Evolutionary conservation across 2,113 vertebrate genomes (phyloP).

Genomic region (Pseudonaja textilis): DNA sequence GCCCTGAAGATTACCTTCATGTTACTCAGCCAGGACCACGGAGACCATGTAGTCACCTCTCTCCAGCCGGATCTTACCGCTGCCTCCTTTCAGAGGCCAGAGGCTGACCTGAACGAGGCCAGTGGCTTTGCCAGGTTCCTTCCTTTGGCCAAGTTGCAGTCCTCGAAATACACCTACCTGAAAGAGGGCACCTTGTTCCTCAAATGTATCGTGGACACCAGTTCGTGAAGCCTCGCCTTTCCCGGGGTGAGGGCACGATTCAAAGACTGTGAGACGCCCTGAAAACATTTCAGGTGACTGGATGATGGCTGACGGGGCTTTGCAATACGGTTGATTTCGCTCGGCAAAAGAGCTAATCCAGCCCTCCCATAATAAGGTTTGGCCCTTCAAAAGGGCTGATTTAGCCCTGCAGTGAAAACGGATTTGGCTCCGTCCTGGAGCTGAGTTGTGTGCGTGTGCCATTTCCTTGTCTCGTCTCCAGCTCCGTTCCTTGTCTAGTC

Average conservation of each 20-base stretch:
- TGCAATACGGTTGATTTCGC: not conserved
- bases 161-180: conserved; percentile 68
- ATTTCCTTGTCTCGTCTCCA: not conserved
- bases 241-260: not conserved
- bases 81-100: conserved; percentile 75
- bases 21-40: conserved; percentile 78
- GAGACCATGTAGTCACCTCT: conserved; percentile 72
- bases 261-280: not conserved
- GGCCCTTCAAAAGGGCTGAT: not conserved
- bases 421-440: not conserved
- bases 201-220: conserved; percentile 74
- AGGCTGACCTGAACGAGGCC: conserved; percentile 76
- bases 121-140: conserved; percentile 79
- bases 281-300: not conserved
- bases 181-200: conserved; percentile 81
- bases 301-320: not conserved
- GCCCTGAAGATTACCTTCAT: conserved; percentile 79
- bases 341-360: too few species aligned
- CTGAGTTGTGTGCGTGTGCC: not conserved
- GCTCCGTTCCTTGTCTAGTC: not conserved
- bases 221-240: not conserved
- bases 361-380: too few species aligned
- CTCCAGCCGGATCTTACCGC: conserved; percentile 75
- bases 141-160: conserved; percentile 71
- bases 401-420: not conserved